Percentiles rank a stretch among this genome's conserved stretches.
Conservation (phyloP, 2,888 invertebrate genomes). For the Leptinotarsa tumamoca region DNA sequence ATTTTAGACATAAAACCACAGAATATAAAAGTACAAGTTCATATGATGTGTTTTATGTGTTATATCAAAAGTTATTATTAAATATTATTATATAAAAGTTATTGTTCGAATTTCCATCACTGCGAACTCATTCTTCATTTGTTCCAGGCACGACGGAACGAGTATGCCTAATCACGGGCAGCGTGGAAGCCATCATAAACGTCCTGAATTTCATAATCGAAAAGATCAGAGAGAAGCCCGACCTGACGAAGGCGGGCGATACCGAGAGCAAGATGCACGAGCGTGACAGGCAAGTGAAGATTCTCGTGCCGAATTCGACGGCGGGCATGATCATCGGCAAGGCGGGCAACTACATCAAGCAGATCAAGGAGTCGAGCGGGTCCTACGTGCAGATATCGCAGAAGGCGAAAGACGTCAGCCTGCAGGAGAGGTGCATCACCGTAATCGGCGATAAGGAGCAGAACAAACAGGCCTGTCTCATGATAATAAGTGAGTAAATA, state of each 20-base stretch:
- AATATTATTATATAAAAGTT: no score
- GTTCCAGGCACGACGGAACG: conserved; percentile 89
- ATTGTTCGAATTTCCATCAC: no score
- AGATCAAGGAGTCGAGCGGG: conserved; percentile 93
- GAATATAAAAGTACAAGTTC: no score
- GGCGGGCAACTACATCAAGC: conserved; percentile 95
- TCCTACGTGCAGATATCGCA: conserved; percentile 97
- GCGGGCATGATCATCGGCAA: conserved; percentile 98
- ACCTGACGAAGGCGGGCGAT: conserved; percentile 77
- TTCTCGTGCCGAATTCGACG: conserved; percentile 95
- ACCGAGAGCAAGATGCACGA: conserved; percentile 87
- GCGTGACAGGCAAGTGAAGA: conserved; percentile 94
- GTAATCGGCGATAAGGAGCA: conserved; percentile 93
- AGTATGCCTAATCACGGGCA: conserved; percentile 93
- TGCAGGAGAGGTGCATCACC: conserved; percentile 95
- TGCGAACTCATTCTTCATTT: conserved; percentile 15
- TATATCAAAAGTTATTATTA: no score
- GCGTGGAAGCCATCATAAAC: conserved; percentile 89
- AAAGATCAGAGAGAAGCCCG: conserved; percentile 95
- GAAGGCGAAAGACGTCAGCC: conserved; percentile 92
- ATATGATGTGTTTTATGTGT: no score
- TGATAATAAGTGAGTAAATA: conserved; percentile 76
- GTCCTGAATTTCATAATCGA: conserved; percentile 95
- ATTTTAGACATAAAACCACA: no score
- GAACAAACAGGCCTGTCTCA: conserved; percentile 89